Base-by-base conservation (phyloP, 2,888 invertebrate genomes). In the Ochlodes sylvanus region DNA sequence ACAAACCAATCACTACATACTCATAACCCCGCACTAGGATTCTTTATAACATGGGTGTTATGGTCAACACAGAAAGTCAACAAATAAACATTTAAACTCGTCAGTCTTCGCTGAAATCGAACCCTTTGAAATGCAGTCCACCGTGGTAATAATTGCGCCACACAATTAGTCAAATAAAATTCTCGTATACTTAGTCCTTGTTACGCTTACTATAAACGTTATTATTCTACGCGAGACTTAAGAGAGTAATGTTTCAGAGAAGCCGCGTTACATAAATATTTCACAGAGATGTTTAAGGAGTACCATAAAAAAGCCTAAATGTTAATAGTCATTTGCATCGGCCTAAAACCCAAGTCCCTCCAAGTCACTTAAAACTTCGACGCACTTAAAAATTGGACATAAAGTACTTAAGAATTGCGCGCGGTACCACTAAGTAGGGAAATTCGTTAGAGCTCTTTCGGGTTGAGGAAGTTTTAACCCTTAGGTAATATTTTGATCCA, bases 341-440 rank as follows among this genome's bases (percentile, higher is more conserved):
- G 15, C 61, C 17, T 50, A 47, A 61, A 61, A 47, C 32, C 50
- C 32, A 17, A 61, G 15, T 50, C n/a, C 12, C 1, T 47, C 42
- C 47, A 61, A 61, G 61, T 61, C 61, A 61, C 61, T 61, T 61
- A 61, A 61, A 61, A 61, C 34, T 50, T 47, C n/a, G 32, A 34
- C 60, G 60, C 34, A 61, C 61, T 61, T 61, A 61, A 61, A 61
- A 61, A 47, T 61, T 50, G 47, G 50, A 34, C 61, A 61, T 50
- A 47, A 50, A 61, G 50, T 50, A 61, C 61, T 61, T 61, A 61
- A 61, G 61, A 50, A 61, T 50, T 61, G 34, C 61, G 50, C 10
- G 34, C 47, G 17, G 50, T 47, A 17, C 7, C 17, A 12, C 47
- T 50, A 34, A 61, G 47, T 34, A 34, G 15, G 19, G 21, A 58